These are phyloP conservation scores for Plumapathes pennacea DNA, from an alignment of 92 coral and sea anemone genomes.

Conservation along the genomic window DNA sequence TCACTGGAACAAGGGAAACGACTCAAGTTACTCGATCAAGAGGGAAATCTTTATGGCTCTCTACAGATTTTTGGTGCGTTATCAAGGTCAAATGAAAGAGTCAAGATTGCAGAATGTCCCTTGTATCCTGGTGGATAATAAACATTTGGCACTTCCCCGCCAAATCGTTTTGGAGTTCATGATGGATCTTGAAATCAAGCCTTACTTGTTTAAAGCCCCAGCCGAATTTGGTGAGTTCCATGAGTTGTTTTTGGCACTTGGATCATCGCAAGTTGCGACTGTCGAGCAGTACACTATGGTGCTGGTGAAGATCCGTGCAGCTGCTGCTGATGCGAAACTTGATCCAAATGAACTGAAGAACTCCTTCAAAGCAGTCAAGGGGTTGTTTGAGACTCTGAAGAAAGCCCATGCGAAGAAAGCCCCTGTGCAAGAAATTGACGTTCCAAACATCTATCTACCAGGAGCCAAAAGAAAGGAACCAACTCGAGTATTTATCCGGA, in stretches of 20 bases:
- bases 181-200: slow-evolving; percentile 28
- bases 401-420: neutral
- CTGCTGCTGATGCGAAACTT: slow-evolving; percentile 5
- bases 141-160: slow-evolving; percentile 40
- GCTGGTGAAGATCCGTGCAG: slow-evolving; percentile 19
- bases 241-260: slow-evolving; percentile 43
- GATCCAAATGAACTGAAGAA: slow-evolving; percentile 48
- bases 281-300: slow-evolving; percentile 64
- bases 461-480: neutral
- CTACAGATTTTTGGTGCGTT: slow-evolving; percentile 52
- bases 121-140: slow-evolving; percentile 45
- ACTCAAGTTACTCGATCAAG: neutral
- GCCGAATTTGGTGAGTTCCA: slow-evolving; percentile 14
- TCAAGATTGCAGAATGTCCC: slow-evolving; percentile 14
- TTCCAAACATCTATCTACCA: slow-evolving; percentile 45
- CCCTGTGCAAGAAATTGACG: neutral
- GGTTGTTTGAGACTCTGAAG: slow-evolving; percentile 39
- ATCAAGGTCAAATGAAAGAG: neutral
- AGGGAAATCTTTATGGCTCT: slow-evolving; percentile 49
- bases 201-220: slow-evolving; percentile 67
- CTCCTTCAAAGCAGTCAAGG: slow-evolving; percentile 46
- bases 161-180: slow-evolving; percentile 51
- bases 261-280: slow-evolving; percentile 37
- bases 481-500: neutral
- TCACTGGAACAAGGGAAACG: slow-evolving; percentile 9